A percentile compares a stretch with the other conserved stretches of the same genome.
These are phyloP conservation scores for Chirona hameri DNA, from an alignment of 2,888 invertebrate species.

Conservation along the genomic window DNA sequence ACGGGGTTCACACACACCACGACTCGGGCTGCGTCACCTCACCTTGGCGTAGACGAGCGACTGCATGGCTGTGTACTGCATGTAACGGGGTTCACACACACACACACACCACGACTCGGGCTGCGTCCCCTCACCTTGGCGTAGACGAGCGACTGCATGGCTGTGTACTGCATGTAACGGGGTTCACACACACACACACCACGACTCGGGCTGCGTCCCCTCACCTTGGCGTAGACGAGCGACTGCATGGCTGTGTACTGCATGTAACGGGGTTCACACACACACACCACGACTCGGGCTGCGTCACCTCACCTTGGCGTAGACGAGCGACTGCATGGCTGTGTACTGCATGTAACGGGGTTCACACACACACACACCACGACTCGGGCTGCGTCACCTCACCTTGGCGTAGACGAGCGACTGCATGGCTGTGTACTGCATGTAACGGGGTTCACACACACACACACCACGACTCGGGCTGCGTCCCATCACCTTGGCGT, in stretches of 20 bases:
- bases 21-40: not conserved
- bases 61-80: constrained; percentile 48
- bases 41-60: constrained; percentile 48
- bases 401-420: constrained; percentile 48
- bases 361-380: too few species aligned
- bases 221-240: constrained; percentile 47
- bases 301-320: constrained; percentile 43
- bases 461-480: not conserved
- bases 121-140: constrained; percentile 43
- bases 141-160: constrained; percentile 49
- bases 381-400: not conserved
- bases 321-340: constrained; percentile 49
- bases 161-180: constrained; percentile 47
- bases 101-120: not conserved
- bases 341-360: constrained; percentile 48
- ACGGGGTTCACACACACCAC: too few species aligned
- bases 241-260: constrained; percentile 49
- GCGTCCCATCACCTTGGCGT: constrained; percentile 44
- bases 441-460: too few species aligned
- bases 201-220: not conserved
- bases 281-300: not conserved
- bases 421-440: constrained; percentile 48
- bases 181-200: too few species aligned
- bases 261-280: too few species aligned
- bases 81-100: too few species aligned